phyloP scores from a whole-genome alignment of 2,797 vertebrate genomes.

The Tadarida brasiliensis region DNA sequence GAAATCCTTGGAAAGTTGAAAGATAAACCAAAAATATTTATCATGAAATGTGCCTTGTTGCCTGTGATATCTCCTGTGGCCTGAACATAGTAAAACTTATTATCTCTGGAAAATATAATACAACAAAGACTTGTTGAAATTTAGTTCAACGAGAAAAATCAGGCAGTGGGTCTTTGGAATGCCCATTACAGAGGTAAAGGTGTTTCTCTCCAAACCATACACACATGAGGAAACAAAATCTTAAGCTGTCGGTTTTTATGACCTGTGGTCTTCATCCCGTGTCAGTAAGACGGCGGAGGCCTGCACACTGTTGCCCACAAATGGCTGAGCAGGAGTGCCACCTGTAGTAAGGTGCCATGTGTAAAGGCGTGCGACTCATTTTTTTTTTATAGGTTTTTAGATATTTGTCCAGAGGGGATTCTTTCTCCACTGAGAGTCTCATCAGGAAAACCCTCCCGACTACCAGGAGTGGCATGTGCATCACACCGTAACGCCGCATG shows the following conservation, averaged over 20 bases:
- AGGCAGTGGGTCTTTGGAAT: conserved; percentile 11
- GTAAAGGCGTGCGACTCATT: neutral
- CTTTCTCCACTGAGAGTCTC: neutral
- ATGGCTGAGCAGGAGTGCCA: neutral
- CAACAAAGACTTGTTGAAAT: neutral
- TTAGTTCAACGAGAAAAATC: conserved; percentile 1
- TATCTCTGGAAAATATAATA: neutral
- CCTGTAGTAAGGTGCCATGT: neutral
- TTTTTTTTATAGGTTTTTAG: neutral
- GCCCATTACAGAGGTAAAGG: neutral
- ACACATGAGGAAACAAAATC: neutral
- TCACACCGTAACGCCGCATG: neutral
- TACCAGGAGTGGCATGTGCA: neutral
- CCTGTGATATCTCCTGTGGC: neutral
- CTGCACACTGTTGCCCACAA: neutral
- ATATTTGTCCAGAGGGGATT: neutral
- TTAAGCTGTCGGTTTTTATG: neutral
- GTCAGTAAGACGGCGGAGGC: neutral
- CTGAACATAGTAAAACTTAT: neutral
- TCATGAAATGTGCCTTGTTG: neutral
- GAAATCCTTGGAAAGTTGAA: conserved; percentile 18
- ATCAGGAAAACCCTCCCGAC: neutral
- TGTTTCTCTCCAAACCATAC: neutral
- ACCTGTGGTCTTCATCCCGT: neutral
- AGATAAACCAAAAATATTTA: neutral